Evolutionary conservation across 2,888 invertebrate genomes (phyloP).

Genomic region (Octonoba sinensis): DNA sequence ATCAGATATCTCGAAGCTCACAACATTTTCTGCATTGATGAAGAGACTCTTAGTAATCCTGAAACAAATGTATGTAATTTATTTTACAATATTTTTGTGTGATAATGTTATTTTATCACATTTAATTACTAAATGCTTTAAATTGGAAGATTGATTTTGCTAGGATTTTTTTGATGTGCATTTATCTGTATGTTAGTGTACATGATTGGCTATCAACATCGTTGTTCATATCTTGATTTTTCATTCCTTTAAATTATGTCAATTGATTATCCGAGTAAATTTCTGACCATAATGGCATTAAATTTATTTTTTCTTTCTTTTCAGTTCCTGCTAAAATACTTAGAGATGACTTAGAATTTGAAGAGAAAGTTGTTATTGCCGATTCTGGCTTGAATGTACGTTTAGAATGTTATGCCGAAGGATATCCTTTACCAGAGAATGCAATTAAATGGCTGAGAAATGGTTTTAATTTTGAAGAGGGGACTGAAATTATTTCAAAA

Average conservation of each 20-base stretch:
- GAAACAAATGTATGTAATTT: too few species aligned
- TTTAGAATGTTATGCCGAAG: conserved; percentile 87
- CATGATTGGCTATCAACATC: too few species aligned
- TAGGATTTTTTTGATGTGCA: too few species aligned
- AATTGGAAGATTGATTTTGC: too few species aligned
- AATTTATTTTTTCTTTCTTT: conserved; percentile 66
- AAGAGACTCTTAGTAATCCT: neutral
- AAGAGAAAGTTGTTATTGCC: conserved; percentile 81
- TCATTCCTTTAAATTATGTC: too few species aligned
- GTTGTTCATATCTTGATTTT: too few species aligned
- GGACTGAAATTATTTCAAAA: conserved; percentile 74
- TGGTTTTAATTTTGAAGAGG: conserved; percentile 77
- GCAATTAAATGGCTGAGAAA: conserved; percentile 85
- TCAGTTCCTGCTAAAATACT: conserved; percentile 86
- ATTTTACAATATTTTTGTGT: too few species aligned
- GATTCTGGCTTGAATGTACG: conserved; percentile 84
- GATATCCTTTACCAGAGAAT: conserved; percentile 85
- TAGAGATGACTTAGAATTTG: conserved; percentile 71
- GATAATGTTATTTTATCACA: too few species aligned
- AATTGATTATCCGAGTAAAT: too few species aligned
- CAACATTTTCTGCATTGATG: neutral
- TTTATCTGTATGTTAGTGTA: too few species aligned
- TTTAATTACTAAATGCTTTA: too few species aligned
- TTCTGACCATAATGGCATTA: neutral
- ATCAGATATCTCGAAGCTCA: neutral